A percentile compares a stretch with the other conserved stretches of the same genome.
phyloP scores from a whole-genome alignment of 64 coral and sea anemone species.

The Trachythela sp. region DNA sequence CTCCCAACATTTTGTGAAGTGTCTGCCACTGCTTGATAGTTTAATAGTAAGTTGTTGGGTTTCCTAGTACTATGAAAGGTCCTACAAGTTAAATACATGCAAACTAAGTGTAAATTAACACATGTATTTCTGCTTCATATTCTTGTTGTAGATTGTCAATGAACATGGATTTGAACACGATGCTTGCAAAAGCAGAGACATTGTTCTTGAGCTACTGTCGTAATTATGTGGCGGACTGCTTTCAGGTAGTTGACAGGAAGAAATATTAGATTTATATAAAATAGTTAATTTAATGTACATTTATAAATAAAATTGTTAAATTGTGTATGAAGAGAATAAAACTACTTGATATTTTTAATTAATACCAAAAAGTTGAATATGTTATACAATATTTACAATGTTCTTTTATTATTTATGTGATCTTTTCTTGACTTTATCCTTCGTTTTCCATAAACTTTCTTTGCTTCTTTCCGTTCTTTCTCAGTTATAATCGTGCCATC shows the following conservation, averaged over 20 bases:
- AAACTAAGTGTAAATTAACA: background rate
- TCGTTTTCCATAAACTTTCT: background rate
- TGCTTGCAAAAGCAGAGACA: slow-evolving; percentile 83
- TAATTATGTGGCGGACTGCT: slow-evolving; percentile 80
- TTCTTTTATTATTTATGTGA: background rate
- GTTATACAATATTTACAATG: background rate
- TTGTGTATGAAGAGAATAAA: background rate
- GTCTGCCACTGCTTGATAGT: no score
- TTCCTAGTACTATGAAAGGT: no score
- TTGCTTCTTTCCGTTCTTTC: background rate
- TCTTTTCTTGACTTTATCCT: background rate
- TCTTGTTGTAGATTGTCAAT: slow-evolving; percentile 71
- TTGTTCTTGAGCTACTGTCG: slow-evolving; percentile 91
- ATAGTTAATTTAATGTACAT: background rate
- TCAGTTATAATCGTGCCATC: background rate
- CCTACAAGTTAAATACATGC: no score
- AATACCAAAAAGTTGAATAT: no score
- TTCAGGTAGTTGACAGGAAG: slow-evolving; percentile 63
- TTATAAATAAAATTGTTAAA: background rate
- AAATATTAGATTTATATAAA: background rate
- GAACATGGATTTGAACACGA: slow-evolving; percentile 89
- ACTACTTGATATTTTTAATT: background rate
- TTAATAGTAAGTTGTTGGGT: no score
- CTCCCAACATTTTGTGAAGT: no score
- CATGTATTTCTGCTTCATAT: background rate